Evolutionary conservation across 2,113 vertebrate species (phyloP), one percentile per base, ranked within the genome.

Genomic region (Chrysochloris asiatica): DNA sequence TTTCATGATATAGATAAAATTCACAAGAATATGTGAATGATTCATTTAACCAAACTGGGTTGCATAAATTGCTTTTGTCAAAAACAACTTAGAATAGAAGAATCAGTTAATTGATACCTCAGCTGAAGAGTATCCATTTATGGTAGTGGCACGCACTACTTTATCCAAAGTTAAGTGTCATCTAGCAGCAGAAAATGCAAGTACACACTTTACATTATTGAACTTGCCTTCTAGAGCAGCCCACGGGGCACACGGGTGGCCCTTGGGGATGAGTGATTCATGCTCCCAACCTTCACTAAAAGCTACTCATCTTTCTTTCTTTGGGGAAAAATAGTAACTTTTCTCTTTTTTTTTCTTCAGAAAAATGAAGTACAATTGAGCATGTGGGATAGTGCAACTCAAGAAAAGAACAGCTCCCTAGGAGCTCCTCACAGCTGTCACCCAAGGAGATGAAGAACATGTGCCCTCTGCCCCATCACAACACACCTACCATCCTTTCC

Each of bases 41-140:
- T 89, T 91, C 84, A 79, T n/a, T 89, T 86, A 89, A 61, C 38
- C 43, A 92, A 86, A 91, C 78, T 71, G 48, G 22, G 69, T 91
- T 69, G 43, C 69, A 75, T 73, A 89, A 91, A 71, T 89, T 84
- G 61, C 56, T 91, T 93, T 92, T 81, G 41, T 85, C 43, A 82
- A 73, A 84, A 91, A 91, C 6, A 47, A 67, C 47, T 56, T 47
- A 5, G 8, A 72, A 82, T 67, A 86, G 73, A 77, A 83, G 52
- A 81, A 65, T 30, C 26, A 9, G 26, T 61, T 61, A 61, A 61
- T 28, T 73, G 43, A 38, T 83, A 76, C 38, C 33, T 91, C 48
- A 84, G 43, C 38, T 52, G 83, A 89, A 93, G 59, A 76, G 41
- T 89, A 52, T 61, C 61, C 78, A 17, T 91, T 94, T 84, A 73